Evolutionary conservation across 2,888 invertebrate species (phyloP), one percentile per base, ranked within the genome.

Genomic region (Ferdinandea cuprea): DNA sequence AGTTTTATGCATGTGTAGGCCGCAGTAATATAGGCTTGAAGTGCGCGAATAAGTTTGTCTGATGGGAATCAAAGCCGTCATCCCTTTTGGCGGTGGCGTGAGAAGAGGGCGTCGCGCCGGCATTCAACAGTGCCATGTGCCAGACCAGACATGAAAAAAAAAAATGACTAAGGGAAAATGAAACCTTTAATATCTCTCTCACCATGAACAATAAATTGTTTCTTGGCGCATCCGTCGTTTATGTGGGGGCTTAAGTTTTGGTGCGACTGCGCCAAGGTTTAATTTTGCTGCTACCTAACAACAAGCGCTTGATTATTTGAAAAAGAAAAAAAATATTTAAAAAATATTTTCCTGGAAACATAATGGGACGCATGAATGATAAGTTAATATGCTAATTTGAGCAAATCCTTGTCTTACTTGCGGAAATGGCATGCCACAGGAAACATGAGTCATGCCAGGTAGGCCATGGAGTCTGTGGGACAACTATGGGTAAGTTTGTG

Each of bases 161-260:
- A 58, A 59, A 52, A 13, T 32, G 40, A 42, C 56, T 65, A 56
- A 54, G 71, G 56, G 68, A 25, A 79, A 79, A 68, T 61, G 66
- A 68, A n/a, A 73, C 37, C 50, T 59, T 72, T 54, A 73, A 80
- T 74, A 80, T 80, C 74, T 68, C n/a, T 56, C 13, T 73, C 56
- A 69, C 48, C 74, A 74, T 73, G 66, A 73, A 68, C 79, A 73
- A 73, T 74, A 80, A 80, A 80, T 80, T 74, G 61, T 74, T 74
- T 68, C 56, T n/a, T n/a, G n/a, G 79, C 56, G 79, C 79, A 80
- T 80, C 79, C 74, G 79, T 63, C 74, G 79, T 63, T 79, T 61
- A 30, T 30, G 74, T 30, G 48, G 50, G 42, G 50, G 59, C 40
- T 42, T 19, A 17, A n/a, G 35, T 66, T 54, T 54, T 61, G 54